Percentiles rank a stretch among this genome's conserved stretches.
Evolutionary conservation across 1,140 invertebrate genomes (phyloP).

Genomic region (Grapholita molesta): DNA sequence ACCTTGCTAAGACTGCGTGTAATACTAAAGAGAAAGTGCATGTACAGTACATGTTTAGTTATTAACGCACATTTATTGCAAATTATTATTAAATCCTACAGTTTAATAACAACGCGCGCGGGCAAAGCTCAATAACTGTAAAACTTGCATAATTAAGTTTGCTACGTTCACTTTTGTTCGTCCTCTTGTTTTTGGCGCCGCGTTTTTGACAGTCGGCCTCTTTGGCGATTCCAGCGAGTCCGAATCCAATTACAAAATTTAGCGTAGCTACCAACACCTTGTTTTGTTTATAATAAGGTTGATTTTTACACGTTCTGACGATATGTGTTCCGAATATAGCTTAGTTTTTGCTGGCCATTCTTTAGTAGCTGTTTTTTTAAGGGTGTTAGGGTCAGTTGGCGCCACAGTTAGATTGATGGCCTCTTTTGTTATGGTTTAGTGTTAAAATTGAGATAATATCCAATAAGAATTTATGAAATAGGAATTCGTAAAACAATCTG

Average conservation of each 20-base stretch:
- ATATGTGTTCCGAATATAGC: slow-evolving; percentile 26
- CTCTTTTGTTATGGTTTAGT: slow-evolving; percentile 37
- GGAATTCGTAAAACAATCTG: neutral
- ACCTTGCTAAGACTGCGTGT: no score
- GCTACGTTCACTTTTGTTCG: slow-evolving; percentile 17
- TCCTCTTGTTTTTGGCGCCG: slow-evolving; percentile 55
- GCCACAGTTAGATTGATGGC: slow-evolving; percentile 60
- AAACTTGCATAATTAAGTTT: slow-evolving; percentile 14
- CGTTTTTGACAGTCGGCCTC: slow-evolving; percentile 64
- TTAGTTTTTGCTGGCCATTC: slow-evolving; percentile 55
- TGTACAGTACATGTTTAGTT: neutral
- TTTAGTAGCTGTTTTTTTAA: slow-evolving; percentile 53
- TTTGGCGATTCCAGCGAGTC: slow-evolving; percentile 63
- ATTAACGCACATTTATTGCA: neutral
- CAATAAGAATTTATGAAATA: slow-evolving; percentile 24
- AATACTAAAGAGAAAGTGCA: no score
- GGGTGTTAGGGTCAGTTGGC: slow-evolving; percentile 51
- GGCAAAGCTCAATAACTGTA: slow-evolving; percentile 5
- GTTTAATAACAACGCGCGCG: neutral
- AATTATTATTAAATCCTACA: neutral
- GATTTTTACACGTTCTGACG: slow-evolving; percentile 17
- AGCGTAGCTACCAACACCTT: slow-evolving; percentile 10
- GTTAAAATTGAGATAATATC: slow-evolving; percentile 28
- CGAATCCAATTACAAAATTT: slow-evolving; percentile 68
- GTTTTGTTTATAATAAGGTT: slow-evolving; percentile 15